A percentile compares a stretch with the other conserved stretches of the same genome.
Conservation (phyloP, 1,140 invertebrate genomes). For the Cotesia chilonis region DNA sequence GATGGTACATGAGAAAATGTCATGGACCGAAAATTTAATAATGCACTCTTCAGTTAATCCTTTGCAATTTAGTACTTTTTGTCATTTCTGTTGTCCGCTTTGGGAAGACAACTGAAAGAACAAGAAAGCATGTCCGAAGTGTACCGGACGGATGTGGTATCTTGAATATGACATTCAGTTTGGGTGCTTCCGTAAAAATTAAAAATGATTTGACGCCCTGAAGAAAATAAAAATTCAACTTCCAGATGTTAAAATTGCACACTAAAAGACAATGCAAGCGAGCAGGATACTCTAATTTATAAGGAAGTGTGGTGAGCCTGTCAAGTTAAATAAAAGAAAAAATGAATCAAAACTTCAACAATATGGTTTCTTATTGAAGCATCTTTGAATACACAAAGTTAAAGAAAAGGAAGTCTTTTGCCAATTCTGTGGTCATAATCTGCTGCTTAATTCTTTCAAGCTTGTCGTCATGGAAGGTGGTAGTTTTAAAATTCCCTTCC, state of each 20-base stretch:
- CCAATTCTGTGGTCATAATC: no score
- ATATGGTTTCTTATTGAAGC: no score
- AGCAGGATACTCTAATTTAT: neutral
- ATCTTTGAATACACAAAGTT: no score
- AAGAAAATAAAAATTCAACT: neutral
- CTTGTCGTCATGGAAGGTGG: no score
- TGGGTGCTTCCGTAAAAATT: neutral
- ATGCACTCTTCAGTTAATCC: neutral
- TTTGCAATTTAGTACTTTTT: neutral
- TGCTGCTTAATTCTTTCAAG: no score
- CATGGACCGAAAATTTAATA: neutral
- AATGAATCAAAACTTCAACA: neutral
- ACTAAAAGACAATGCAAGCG: neutral
- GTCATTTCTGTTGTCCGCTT: neutral
- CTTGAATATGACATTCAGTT: neutral
- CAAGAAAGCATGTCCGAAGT: neutral
- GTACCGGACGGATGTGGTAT: conserved; percentile 22
- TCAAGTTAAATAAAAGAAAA: conserved; percentile 14
- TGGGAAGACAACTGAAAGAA: neutral
- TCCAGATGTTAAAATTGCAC: conserved; percentile 8
- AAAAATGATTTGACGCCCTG: conserved; percentile 5
- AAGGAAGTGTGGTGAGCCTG: neutral
- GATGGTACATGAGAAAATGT: neutral
- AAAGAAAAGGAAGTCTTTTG: no score
- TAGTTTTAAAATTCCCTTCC: no score